Evolutionary conservation across 2,113 vertebrate species (phyloP), one percentile per base, ranked within the genome.

Genomic region (Dryoscopus gambensis): DNA sequence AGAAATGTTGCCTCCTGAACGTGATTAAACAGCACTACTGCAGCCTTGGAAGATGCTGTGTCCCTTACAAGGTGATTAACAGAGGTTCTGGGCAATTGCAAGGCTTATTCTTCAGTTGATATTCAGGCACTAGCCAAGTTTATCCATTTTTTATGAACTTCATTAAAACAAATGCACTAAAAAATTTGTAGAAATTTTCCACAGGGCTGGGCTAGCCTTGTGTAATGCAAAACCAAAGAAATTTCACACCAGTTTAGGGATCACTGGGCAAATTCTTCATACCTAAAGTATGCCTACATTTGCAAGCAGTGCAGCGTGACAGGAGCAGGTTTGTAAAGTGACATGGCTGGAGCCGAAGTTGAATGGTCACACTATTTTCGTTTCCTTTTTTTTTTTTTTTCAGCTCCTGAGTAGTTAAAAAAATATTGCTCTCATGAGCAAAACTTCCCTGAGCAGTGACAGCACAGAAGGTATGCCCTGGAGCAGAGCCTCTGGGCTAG

Each of bases 281-380:
- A 47, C 28, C 27, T 64, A 57, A 94, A 60, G 53, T 23, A 79
- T 6, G 33, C 33, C 33, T 60, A 55, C 9, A 7, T 71, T 55
- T 75, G n/a, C 30, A 87, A 93, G 42, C 39, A 75, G 27, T 25
- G 28, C 33, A 63, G 56, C 1, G 0, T 19, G 75, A 77, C 19
- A 74, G 55, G 37, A 28, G 10, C 16, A 40, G 47, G 21, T 82
- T 47, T 67, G 18, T 50, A 40, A 80, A 59, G 64, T 22, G 42
- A 75, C 71, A 70, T 6, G 59, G 64, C 33, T 22, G 11, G 35
- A 44, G 62, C 47, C 4, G 5, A 84, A 39, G 42, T 35, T 84
- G 33, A 93, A 64, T 0, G 0, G 44, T 70, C 10, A n/a, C 5
- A 4, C 7, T 78, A 7, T 25, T 88, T 62, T 62, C 39, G 6